Conservation (phyloP, 2,888 invertebrate species). For the Heliconius cydno region DNA sequence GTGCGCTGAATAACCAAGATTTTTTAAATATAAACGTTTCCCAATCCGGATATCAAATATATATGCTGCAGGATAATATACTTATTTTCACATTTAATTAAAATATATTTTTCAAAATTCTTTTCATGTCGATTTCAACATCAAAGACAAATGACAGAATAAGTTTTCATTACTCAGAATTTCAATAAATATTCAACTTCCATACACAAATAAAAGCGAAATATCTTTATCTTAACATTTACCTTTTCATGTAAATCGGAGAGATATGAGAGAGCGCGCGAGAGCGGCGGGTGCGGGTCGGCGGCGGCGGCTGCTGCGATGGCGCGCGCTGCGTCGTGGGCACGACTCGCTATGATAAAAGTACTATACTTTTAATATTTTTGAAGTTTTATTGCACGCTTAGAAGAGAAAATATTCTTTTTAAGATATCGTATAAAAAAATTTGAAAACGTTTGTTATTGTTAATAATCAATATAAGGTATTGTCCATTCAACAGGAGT, state of each 20-base stretch:
- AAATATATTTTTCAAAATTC: no score
- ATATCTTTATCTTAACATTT: neutral
- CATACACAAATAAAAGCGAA: no score
- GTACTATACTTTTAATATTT: neutral
- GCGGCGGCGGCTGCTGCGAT: conserved; percentile 90
- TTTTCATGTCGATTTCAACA: no score
- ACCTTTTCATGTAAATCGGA: conserved; percentile 94
- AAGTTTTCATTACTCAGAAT: no score
- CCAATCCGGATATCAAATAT: no score
- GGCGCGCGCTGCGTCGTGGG: conserved; percentile 94
- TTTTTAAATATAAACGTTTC: no score
- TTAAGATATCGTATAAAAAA: neutral
- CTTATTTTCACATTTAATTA: no score
- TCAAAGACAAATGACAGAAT: no score
- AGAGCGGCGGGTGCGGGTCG: conserved; percentile 91
- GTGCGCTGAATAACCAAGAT: no score
- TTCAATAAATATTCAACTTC: no score
- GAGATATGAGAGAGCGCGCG: conserved; percentile 92
- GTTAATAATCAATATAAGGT: neutral
- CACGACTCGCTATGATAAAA: conserved; percentile 80
- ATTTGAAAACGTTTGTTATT: neutral
- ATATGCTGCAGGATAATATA: no score
- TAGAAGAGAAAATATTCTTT: neutral
- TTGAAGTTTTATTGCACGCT: neutral
- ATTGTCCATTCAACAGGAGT: neutral